These are phyloP conservation scores for Ceratosolen solmsi DNA, from an alignment of 1,140 invertebrate genomes.

Conservation along the genomic window DNA sequence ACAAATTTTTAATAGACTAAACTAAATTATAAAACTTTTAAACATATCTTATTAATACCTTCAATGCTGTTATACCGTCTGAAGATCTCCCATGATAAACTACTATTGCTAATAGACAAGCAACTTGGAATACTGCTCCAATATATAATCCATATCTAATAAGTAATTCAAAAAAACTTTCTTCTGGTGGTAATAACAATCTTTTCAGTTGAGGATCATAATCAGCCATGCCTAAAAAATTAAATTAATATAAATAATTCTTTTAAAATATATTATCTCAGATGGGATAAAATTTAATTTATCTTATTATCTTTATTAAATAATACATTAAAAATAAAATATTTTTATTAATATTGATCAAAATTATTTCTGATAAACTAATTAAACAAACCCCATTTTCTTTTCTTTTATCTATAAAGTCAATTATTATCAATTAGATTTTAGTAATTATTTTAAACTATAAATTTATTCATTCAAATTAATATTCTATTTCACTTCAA, in stretches of 20 bases:
- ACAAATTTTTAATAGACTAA: neutral
- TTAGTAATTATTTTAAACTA: too few species aligned
- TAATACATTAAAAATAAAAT: too few species aligned
- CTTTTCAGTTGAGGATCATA: conserved; percentile 68
- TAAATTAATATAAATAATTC: neutral
- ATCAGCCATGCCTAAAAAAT: conserved; percentile 62
- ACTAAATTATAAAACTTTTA: neutral
- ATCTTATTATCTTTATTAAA: too few species aligned
- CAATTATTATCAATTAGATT: too few species aligned
- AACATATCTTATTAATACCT: conserved; percentile 56
- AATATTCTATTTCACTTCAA: too few species aligned
- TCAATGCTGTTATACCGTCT: conserved; percentile 67
- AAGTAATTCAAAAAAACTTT: conserved; percentile 69
- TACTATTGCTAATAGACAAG: conserved; percentile 69
- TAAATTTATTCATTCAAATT: too few species aligned
- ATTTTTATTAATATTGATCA: too few species aligned
- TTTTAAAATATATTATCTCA: neutral
- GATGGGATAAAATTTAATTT: too few species aligned
- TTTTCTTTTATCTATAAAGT: too few species aligned
- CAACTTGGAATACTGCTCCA: conserved; percentile 70
- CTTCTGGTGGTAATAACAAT: conserved; percentile 68
- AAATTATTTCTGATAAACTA: too few species aligned
- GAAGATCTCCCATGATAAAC: conserved; percentile 68
- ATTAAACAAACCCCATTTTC: too few species aligned
- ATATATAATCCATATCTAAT: conserved; percentile 70